Evolutionary conservation across 2,888 invertebrate genomes (phyloP).

Genomic region (Ectobius pallidus): DNA sequence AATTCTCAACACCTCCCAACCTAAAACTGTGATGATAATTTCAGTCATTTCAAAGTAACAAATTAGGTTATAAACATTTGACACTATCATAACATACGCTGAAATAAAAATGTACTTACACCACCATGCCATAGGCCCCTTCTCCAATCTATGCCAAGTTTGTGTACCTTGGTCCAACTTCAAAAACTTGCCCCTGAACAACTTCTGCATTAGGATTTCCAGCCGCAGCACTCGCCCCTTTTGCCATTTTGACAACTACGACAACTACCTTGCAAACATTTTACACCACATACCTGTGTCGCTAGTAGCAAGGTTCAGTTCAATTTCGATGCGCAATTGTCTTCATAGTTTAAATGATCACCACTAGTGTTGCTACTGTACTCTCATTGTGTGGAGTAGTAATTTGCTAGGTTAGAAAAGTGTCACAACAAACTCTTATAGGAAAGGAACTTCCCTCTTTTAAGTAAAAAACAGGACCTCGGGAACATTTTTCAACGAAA

Average conservation of each 20-base stretch:
- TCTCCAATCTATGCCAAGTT: slow-evolving; percentile 97
- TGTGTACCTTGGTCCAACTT: slow-evolving; percentile 96
- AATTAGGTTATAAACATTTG: slow-evolving; percentile 18
- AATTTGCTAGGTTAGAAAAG: too few species aligned
- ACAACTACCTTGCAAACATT: slow-evolving; percentile 31
- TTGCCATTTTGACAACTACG: slow-evolving; percentile 68
- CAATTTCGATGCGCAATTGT: slow-evolving; percentile 2
- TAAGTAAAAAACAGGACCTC: too few species aligned
- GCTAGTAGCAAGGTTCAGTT: background rate
- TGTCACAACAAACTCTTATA: too few species aligned
- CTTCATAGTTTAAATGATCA: too few species aligned
- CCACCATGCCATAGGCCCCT: slow-evolving; percentile 99
- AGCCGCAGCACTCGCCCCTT: slow-evolving; percentile 65
- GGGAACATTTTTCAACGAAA: too few species aligned
- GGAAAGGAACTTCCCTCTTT: too few species aligned
- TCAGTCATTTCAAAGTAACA: too few species aligned
- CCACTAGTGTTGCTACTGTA: too few species aligned
- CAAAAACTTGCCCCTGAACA: slow-evolving; percentile 92
- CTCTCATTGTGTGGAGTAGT: too few species aligned
- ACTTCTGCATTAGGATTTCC: slow-evolving; percentile 82
- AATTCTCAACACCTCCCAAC: too few species aligned
- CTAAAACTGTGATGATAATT: too few species aligned
- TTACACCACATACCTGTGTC: slow-evolving; percentile 8
- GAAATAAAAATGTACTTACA: slow-evolving; percentile 85
- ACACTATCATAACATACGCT: background rate